phyloP scores from a whole-genome alignment of 2,797 vertebrate species.

The Hylomyscus alleni region DNA sequence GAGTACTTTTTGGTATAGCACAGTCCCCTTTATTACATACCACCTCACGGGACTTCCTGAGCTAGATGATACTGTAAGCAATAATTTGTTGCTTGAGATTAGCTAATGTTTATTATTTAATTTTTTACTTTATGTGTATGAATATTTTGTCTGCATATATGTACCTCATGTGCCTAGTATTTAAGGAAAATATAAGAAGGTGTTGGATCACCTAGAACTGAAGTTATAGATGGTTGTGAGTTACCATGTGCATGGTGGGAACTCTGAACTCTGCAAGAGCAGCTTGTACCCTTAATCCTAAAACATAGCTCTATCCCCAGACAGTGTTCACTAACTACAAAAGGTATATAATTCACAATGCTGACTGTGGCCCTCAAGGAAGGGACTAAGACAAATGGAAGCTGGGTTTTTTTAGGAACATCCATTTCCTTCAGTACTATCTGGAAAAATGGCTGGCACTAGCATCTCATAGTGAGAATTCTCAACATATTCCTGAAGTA shows the following conservation, averaged over 20 bases:
- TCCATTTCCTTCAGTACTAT: not conserved
- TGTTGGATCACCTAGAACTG: not conserved
- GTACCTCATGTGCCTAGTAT: not conserved
- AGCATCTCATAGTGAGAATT: constrained; percentile 4
- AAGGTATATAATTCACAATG: not conserved
- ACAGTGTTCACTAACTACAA: not conserved
- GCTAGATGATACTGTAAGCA: not conserved
- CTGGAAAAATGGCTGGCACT: not conserved
- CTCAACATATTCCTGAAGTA: not conserved
- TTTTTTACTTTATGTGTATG: not conserved
- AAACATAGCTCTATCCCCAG: not conserved
- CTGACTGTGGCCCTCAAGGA: not conserved
- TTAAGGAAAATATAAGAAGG: not conserved
- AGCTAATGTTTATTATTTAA: not conserved
- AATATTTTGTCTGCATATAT: not conserved
- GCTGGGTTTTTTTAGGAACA: constrained; percentile 40
- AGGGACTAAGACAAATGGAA: constrained; percentile 9
- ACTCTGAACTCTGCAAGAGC: not conserved
- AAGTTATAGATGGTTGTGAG: no score
- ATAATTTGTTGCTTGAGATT: not conserved
- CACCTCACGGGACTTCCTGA: no score
- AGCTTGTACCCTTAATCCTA: not conserved
- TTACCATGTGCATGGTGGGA: not conserved
- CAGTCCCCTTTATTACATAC: not conserved
- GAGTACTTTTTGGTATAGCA: not conserved